phyloP scores from a whole-genome alignment of 2,888 invertebrate species.

The Aspidapion aeneum region DNA sequence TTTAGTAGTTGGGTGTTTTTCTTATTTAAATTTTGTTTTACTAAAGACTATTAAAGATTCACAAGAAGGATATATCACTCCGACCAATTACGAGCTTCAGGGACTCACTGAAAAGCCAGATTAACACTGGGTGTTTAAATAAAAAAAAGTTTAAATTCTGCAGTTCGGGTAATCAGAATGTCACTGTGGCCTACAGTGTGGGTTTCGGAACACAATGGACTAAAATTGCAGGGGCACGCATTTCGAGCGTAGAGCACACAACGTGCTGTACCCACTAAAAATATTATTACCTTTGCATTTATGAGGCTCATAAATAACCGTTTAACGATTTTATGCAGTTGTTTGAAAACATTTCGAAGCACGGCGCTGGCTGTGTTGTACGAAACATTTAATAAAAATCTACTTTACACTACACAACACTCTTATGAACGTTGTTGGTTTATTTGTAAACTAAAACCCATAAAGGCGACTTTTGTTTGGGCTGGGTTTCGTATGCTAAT shows the following conservation, averaged over 20 bases:
- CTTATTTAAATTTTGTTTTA: too few relatives aligned
- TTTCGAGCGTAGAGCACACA: slow-evolving; percentile 34
- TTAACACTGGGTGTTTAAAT: too few relatives aligned
- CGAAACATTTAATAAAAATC: slow-evolving; percentile 41
- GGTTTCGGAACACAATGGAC: slow-evolving; percentile 33
- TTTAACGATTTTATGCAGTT: slow-evolving; percentile 50
- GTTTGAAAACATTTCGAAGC: slow-evolving; percentile 45
- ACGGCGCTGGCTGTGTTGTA: slow-evolving; percentile 29
- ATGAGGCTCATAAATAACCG: slow-evolving; percentile 47
- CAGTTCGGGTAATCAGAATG: slow-evolving; percentile 14
- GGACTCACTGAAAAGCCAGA: too few relatives aligned
- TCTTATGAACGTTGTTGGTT: slow-evolving; percentile 33
- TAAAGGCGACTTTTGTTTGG: slow-evolving; percentile 30
- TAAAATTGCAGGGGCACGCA: slow-evolving; percentile 40
- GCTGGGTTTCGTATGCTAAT: slow-evolving; percentile 18
- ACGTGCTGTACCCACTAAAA: slow-evolving; percentile 42
- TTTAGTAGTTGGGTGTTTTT: too few relatives aligned
- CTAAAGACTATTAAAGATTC: too few relatives aligned
- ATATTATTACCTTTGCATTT: slow-evolving; percentile 50
- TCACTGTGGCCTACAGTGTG: slow-evolving; percentile 19
- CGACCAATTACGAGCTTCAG: too few relatives aligned
- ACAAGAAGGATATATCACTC: too few relatives aligned
- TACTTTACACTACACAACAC: slow-evolving; percentile 10
- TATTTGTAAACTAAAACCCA: slow-evolving; percentile 33
- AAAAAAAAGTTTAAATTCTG: too few relatives aligned